phyloP scores from a whole-genome alignment of 2,797 vertebrate genomes.

The Syngnathus acus region DNA sequence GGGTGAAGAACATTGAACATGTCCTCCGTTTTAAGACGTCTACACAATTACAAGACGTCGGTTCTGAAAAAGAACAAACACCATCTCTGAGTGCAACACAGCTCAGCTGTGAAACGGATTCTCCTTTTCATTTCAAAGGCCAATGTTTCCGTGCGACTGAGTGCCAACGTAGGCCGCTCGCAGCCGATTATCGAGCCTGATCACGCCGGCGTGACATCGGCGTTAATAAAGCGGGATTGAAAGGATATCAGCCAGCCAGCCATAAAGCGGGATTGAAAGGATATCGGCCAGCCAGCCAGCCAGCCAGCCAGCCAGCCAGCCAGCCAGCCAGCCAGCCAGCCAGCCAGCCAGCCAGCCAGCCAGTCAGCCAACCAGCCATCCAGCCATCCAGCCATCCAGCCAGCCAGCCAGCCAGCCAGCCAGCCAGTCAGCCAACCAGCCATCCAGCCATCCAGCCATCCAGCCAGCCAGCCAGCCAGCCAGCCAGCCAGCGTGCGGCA shows the following conservation, averaged over 20 bases:
- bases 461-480: neutral
- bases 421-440: no score
- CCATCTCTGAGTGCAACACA: neutral
- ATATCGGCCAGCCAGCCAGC: no score
- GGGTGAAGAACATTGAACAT: neutral
- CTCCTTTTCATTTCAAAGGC: neutral
- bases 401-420: no score
- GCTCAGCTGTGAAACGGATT: neutral
- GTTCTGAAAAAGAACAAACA: neutral
- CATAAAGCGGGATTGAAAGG: no score
- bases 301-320: no score
- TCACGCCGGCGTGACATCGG: neutral
- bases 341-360: no score
- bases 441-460: no score
- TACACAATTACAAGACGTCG: neutral
- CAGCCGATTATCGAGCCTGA: neutral
- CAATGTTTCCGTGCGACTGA: neutral
- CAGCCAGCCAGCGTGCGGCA: neutral
- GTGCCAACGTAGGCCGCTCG: neutral
- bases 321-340: no score
- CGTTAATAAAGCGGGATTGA: conserved; percentile 2
- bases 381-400: no score
- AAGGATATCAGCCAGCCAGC: neutral
- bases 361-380: no score
- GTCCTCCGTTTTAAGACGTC: no score